A percentile compares a stretch with the other conserved stretches of the same genome.
Evolutionary conservation across 2,888 invertebrate species (phyloP).

Genomic region (Muschampia plurimacula): DNA sequence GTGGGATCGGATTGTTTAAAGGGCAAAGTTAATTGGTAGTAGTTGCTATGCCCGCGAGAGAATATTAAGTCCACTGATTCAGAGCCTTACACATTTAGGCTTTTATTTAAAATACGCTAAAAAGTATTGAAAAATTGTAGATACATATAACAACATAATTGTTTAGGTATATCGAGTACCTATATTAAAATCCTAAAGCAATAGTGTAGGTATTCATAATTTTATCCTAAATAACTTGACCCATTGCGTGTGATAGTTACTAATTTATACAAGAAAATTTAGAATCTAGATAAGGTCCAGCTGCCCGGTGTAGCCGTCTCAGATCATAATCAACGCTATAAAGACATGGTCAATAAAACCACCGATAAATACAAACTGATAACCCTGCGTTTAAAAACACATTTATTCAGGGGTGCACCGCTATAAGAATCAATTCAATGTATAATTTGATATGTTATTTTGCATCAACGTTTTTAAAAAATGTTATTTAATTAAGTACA

Average conservation of each 20-base stretch:
- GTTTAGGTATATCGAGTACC: no score
- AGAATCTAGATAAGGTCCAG: slow-evolving; percentile 35
- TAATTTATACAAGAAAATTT: slow-evolving; percentile 31
- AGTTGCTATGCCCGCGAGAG: slow-evolving; percentile 16
- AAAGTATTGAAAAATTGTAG: no score
- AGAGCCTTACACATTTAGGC: neutral
- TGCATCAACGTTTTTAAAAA: neutral
- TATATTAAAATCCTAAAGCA: no score
- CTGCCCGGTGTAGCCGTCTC: slow-evolving; percentile 26
- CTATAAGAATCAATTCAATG: slow-evolving; percentile 2
- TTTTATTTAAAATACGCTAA: neutral
- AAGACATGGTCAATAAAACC: slow-evolving; percentile 39
- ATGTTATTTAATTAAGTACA: neutral
- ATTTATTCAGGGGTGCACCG: slow-evolving; percentile 24
- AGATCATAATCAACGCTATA: slow-evolving; percentile 41
- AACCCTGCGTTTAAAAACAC: slow-evolving; percentile 31
- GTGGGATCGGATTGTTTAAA: slow-evolving; percentile 45
- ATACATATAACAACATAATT: no score
- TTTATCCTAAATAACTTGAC: neutral
- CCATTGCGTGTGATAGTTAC: slow-evolving; percentile 2
- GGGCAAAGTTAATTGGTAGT: slow-evolving; percentile 47
- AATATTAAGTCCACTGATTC: neutral
- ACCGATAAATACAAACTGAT: slow-evolving; percentile 41
- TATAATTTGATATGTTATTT: neutral
- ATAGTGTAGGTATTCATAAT: neutral